These are phyloP conservation scores for Pangasianodon gigas DNA, from an alignment of 2,113 vertebrate genomes.

Conservation along the genomic window DNA sequence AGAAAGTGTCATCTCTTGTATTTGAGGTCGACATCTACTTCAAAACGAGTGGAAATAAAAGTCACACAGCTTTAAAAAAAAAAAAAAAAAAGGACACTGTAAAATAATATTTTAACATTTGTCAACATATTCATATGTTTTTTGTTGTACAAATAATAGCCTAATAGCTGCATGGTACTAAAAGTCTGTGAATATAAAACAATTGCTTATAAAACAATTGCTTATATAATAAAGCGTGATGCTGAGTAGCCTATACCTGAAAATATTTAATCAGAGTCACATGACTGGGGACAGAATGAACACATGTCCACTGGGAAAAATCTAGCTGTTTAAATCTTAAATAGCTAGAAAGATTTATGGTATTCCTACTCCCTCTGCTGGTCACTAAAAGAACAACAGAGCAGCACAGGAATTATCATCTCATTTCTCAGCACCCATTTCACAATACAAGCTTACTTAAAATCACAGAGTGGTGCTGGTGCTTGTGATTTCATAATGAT, in stretches of 20 bases:
- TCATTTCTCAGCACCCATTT: neutral
- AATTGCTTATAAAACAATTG: neutral
- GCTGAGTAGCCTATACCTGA: neutral
- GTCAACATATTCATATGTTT: neutral
- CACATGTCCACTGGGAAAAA: conserved; percentile 16
- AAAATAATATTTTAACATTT: neutral
- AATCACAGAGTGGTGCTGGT: neutral
- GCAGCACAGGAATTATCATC: neutral
- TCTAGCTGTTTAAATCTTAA: conserved; percentile 21
- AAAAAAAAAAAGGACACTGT: neutral
- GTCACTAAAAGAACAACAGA: conserved; percentile 16
- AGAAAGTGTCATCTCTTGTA: neutral
- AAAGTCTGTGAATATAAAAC: neutral
- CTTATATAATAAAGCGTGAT: neutral
- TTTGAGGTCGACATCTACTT: neutral
- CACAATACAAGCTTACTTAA: neutral
- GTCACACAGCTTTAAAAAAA: neutral
- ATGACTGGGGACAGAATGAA: neutral
- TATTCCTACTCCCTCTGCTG: conserved; percentile 56
- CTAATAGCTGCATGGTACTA: neutral
- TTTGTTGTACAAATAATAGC: neutral
- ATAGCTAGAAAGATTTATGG: conserved; percentile 4
- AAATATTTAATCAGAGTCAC: neutral
- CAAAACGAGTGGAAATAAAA: neutral
- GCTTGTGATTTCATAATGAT: neutral